Percentiles rank a stretch among this genome's conserved stretches.
These are phyloP conservation scores for Percopsis transmontana DNA, from an alignment of 2,113 vertebrate species.

Conservation along the genomic window DNA sequence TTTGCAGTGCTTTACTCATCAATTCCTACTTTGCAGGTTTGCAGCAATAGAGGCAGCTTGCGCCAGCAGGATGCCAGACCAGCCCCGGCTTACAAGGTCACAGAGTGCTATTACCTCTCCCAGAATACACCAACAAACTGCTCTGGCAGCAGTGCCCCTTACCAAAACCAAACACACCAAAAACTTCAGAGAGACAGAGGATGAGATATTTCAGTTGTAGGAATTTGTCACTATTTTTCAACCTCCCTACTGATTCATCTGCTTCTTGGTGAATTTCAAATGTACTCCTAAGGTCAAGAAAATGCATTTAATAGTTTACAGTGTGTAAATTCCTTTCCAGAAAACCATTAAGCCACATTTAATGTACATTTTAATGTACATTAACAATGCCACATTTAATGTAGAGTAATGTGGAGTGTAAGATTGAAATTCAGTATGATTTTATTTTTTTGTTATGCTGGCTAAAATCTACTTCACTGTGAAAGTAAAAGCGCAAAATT, in stretches of 20 bases:
- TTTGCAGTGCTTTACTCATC: conserved; percentile 5
- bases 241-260: conserved; percentile 6
- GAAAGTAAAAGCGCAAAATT: neutral
- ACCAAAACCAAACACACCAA: conserved; percentile 80
- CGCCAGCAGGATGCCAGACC: conserved; percentile 18
- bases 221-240: conserved; percentile 10
- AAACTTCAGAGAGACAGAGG: conserved; percentile 81
- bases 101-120: conserved; percentile 36
- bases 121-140: conserved; percentile 64
- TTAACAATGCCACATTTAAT: neutral
- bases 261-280: neutral
- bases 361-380: too few relatives aligned
- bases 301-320: neutral
- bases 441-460: neutral
- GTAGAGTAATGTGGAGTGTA: too few relatives aligned
- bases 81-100: conserved; percentile 35
- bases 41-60: conserved; percentile 62
- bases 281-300: neutral
- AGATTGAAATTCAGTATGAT: too few relatives aligned
- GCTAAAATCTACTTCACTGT: neutral
- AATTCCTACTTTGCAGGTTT: conserved; percentile 62
- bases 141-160: conserved; percentile 78
- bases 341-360: too few relatives aligned
- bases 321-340: neutral
- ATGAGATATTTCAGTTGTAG: conserved; percentile 91